phyloP scores from a whole-genome alignment of 2,888 invertebrate genomes.

The Trachelus iudaicus region DNA sequence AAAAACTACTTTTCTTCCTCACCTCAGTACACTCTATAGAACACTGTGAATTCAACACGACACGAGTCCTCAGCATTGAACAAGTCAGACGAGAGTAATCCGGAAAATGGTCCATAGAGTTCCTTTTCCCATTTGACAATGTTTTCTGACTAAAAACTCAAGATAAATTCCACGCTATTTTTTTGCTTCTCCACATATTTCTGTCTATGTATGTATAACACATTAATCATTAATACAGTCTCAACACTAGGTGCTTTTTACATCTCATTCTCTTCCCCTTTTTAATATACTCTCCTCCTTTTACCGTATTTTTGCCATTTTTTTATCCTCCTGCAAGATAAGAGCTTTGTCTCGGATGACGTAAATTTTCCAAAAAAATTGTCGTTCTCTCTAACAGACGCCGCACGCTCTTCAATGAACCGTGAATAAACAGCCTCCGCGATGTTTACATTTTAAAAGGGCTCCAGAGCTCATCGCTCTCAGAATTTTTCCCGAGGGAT shows the following conservation, averaged over 20 bases:
- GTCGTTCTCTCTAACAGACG: not conserved
- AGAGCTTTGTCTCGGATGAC: not conserved
- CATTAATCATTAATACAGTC: not conserved
- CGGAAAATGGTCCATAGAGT: not conserved
- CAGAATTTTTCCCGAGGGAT: not conserved
- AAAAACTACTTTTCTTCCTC: not conserved
- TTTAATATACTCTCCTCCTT: not conserved
- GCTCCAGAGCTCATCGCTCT: not conserved
- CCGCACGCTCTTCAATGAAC: not conserved
- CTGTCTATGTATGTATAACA: not conserved
- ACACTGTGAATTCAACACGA: not conserved
- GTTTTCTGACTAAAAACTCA: too few species aligned
- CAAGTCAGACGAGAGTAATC: not conserved
- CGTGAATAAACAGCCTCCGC: not conserved
- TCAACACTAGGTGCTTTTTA: not conserved
- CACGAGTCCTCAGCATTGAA: not conserved
- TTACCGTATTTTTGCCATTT: not conserved
- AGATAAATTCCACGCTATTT: too few species aligned
- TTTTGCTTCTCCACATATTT: not conserved
- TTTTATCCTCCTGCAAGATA: not conserved
- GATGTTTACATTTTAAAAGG: slow-evolving; percentile 3
- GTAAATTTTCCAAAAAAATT: not conserved
- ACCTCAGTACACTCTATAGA: not conserved
- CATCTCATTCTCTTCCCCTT: not conserved
- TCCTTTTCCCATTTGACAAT: not conserved